Evolutionary conservation across 2,113 vertebrate species (phyloP), one percentile per base, ranked within the genome.

Genomic region (Sarotherodon lohbergeri): DNA sequence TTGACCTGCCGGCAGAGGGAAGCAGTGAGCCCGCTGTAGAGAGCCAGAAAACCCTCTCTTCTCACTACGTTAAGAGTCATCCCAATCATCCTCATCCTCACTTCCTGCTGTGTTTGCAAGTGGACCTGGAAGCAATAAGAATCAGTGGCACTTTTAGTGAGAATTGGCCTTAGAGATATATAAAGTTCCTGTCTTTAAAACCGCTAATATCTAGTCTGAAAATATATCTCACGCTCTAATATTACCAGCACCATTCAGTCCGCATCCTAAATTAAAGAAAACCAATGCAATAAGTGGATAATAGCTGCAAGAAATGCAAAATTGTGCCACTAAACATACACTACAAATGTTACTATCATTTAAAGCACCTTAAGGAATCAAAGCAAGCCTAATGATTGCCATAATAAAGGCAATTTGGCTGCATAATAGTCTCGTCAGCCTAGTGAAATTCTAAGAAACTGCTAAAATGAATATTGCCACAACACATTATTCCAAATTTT

Each of bases 1-100:
- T 24, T n/a, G 22, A 90, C 86, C 91, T 90, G 88, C 2, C 59
- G 52, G 43, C 82, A 81, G 57, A 92, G 36, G 2, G 84, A 86
- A 9, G 84, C 85, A 6, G 32, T 80, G 43, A 87, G 79, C 39
- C 89, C 91, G 5, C 41, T 84, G 76, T 83, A 63, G 34, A 90
- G 86, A 61, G 41, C 36, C 41, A 85, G 59, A 43, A 46, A 68
- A 81, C 86, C 88, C 52, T 81, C 78, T 57, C 46, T 88, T 88
- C 52, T 88, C 66, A 88, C 83, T 29, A 81, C 11, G 3, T 84
- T 61, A 24, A 80, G 34, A 6, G 66, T 61, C 80, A 82, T 86
- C 32, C 46, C 24, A 3, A 82, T 76, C 84, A 85, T 89, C 82
- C 27, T 86, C 48, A 61, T 50, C 63, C 36, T 83, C 80, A 83